Evolutionary conservation across 2,888 invertebrate species (phyloP), one percentile per base, ranked within the genome.

Genomic region (Synanthedon formicaeformis): DNA sequence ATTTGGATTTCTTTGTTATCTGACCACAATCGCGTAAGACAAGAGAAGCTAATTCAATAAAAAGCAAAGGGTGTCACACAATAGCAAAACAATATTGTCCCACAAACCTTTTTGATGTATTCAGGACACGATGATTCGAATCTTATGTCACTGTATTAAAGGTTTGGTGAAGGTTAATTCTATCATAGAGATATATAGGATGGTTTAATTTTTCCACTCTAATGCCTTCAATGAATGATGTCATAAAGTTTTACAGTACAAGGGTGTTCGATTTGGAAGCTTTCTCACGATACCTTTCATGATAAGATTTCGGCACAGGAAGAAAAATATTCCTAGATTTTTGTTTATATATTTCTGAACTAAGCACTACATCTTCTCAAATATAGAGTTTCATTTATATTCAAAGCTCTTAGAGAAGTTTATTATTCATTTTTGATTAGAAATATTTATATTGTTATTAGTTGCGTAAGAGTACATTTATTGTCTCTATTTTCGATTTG

Each of bases 131-230:
- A 45, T 13, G 14, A 45, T 45, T 45, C 3, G 45, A 45, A 45
- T 45, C 45, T 45, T 12, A 45, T 45, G 45, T 13, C 14, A 45
- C 8, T 45, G 45, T 45, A 45, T 11, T 45, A 4, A 14, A 45
- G 14, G 14, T 14, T 13, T 5, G 6, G 13, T 13, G 13, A 41
- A 41, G 13, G 12, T 41, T 41, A 41, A 13, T 16, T 16, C 16
- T 16, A 16, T 16, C 16, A 16, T 16, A 16, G 2, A 16, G 1
- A 16, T 16, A 16, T 23, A 78, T 74, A 75, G 78, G 74, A 81
- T 83, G 77, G 73, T 79, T 80, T 75, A 77, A 78, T 82, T 80
- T 83, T 85, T 81, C 76, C 81, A 75, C 75, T 70, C 81, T 78
- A 69, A 76, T 81, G 80, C 85, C 80, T 84, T 64, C 60, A 61